Base-by-base conservation (phyloP, 2,797 vertebrate genomes). In the Cichlasoma orientale region DNA sequence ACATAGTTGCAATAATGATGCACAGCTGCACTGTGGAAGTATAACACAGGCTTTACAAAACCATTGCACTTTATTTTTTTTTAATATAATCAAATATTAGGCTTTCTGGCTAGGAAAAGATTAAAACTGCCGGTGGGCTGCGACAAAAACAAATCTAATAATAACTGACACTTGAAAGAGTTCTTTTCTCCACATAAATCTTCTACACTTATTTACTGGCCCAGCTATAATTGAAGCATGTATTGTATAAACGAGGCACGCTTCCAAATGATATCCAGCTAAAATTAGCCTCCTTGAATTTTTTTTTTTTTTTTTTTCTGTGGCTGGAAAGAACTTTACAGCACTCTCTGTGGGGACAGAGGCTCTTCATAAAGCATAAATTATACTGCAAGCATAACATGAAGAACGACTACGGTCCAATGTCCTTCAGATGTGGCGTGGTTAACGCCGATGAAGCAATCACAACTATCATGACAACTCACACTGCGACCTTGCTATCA, bases 261-360 rank as follows among this genome's bases (percentile, higher is more conserved):
- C 29, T 33, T 86, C 86, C 81, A 91, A 91, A 82, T 79, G 68
- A 90, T 81, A 79, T 73, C 61, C 2, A 63, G 77, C 84, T 91
- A 89, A 91, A 88, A 79, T 85, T 83, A 92, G 84, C 78, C 87
- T 87, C 66, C 66, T 75, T 83, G 58, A 75, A 44, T 55, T 74
- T 69, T 69, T 36, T 36, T 33, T 27, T 33, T 27, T 31, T 8
- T 36, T 36, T 36, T 36, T 74, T 84, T 74, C 58, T 79, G n/a
- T 79, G 16, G 82, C 76, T 77, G 77, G 21, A 85, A 78, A 85
- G 55, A 88, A 87, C 70, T 76, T 86, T 88, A 82, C 66, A 57
- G 81, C 73, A 5, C 57, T 88, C 83, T 83, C 68, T 75, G 72
- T 50, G 53, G 69, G 75, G 83, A 75, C 79, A 79, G 38, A 75